These are phyloP conservation scores for Galeopsomyia nigrocyanea DNA, from an alignment of 2,888 invertebrate genomes.

Conservation along the genomic window DNA sequence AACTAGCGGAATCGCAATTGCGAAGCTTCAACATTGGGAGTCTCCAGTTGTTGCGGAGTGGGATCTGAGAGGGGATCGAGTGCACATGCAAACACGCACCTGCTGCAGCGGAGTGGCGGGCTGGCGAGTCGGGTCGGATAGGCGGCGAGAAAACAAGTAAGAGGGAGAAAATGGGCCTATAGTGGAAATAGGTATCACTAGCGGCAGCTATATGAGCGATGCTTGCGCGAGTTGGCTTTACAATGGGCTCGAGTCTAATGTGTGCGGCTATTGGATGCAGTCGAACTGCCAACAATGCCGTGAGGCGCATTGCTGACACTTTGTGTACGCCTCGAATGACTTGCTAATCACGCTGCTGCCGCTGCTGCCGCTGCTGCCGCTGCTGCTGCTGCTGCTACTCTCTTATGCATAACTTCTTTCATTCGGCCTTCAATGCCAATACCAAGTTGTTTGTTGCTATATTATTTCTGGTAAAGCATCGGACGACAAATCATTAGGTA, in stretches of 20 bases:
- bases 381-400: too few relatives aligned
- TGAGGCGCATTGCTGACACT: constrained; percentile 34
- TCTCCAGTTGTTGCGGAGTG: too few relatives aligned
- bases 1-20: constrained; percentile 16
- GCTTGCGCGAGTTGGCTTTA: constrained; percentile 16
- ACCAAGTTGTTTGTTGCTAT: too few relatives aligned
- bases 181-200: constrained; percentile 58
- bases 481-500: constrained; percentile 35
- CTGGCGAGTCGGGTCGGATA: too few relatives aligned
- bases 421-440: too few relatives aligned
- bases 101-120: constrained; percentile 15
- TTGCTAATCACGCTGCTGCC: constrained; percentile 29
- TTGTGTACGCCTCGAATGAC: constrained; percentile 37
- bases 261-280: constrained; percentile 44
- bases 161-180: constrained; percentile 49
- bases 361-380: too few relatives aligned
- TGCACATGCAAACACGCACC: constrained; percentile 37
- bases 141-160: constrained; percentile 10
- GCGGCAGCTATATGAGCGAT: constrained; percentile 46
- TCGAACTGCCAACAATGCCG: constrained; percentile 33
- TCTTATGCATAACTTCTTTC: too few relatives aligned
- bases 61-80: too few relatives aligned
- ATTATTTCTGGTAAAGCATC: constrained; percentile 35
- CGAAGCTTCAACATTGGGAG: background rate
- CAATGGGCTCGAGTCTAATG: constrained; percentile 37